Evolutionary conservation across 92 coral and sea anemone genomes (phyloP).

Genomic region (Umimayanthus kanabou): DNA sequence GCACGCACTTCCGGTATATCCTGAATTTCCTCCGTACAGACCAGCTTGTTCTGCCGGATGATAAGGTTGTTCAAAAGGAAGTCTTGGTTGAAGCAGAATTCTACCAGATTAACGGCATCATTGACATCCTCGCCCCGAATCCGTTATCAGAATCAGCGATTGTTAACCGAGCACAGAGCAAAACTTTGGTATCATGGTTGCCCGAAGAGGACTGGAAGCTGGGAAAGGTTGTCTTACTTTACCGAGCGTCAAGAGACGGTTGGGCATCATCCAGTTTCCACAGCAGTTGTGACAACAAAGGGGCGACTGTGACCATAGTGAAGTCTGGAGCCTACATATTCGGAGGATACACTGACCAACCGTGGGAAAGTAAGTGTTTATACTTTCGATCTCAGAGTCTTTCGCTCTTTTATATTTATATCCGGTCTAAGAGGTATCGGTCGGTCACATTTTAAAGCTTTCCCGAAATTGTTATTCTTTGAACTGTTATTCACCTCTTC

Average conservation of each 20-base stretch:
- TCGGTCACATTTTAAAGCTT: no score
- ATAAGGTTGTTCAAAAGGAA: slow-evolving; percentile 40
- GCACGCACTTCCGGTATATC: slow-evolving; percentile 62
- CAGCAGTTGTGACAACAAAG: slow-evolving; percentile 32
- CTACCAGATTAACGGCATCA: slow-evolving; percentile 50
- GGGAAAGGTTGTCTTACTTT: slow-evolving; percentile 7
- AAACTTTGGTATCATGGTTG: no score
- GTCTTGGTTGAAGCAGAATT: slow-evolving; percentile 59
- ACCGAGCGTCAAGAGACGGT: slow-evolving; percentile 55
- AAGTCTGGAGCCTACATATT: background rate
- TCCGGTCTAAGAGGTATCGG: no score
- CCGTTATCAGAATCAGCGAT: no score
- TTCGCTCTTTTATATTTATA: no score
- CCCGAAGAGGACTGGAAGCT: no score
- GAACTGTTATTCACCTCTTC: no score
- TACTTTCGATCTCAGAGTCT: no score
- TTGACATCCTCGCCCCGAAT: background rate
- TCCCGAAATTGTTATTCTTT: no score
- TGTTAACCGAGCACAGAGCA: no score
- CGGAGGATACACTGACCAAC: slow-evolving; percentile 31
- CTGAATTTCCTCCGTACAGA: slow-evolving; percentile 59
- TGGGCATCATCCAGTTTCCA: slow-evolving; percentile 45
- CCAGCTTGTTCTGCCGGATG: slow-evolving; percentile 57
- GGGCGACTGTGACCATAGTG: slow-evolving; percentile 8
- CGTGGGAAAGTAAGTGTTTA: slow-evolving; percentile 21